Evolutionary conservation across 1,140 invertebrate species (phyloP), one percentile per base, ranked within the genome.

Genomic region (Bilobella aurantiaca): DNA sequence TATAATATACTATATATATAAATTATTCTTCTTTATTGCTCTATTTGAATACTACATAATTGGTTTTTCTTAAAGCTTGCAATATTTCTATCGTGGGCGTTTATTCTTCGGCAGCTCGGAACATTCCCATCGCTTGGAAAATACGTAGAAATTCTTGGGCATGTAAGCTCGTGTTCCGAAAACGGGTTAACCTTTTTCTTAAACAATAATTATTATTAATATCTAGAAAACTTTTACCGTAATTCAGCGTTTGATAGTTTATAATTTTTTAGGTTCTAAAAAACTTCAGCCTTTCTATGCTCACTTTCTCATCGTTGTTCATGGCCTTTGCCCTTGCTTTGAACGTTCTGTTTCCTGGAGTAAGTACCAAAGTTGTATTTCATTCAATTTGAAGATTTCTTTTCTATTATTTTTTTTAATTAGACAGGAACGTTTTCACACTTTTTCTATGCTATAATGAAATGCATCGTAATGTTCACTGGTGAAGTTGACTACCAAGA

Each of bases 131-230:
- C 86, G 71, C 89, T 90, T 74, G 89, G 88, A 0, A 78, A 90
- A 1, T 90, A 90, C 70, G 84, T 91, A 3, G 88, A 90, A 77
- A 90, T 90, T 87, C 89, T 90, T 74, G 87, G 86, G 5, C 87
- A 77, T 80, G 88, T 89, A 42, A 64, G 65, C 63, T 32, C 30
- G 2, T 30, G 58, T 64, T 58, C n/a, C n/a, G n/a, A n/a, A n/a
- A n/a, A n/a, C n/a, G n/a, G n/a, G n/a, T n/a, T n/a, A n/a, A n/a
- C n/a, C n/a, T n/a, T n/a, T n/a, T n/a, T n/a, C n/a, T n/a, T n/a
- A n/a, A n/a, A n/a, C n/a, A n/a, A n/a, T n/a, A n/a, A n/a, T n/a
- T n/a, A n/a, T n/a, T n/a, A n/a, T n/a, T n/a, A n/a, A n/a, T n/a
- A n/a, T n/a, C n/a, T n/a, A n/a, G n/a, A n/a, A n/a, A n/a, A n/a